A percentile compares a stretch with the other conserved stretches of the same genome.
Evolutionary conservation across 2,888 invertebrate species (phyloP).

Genomic region (Leptinotarsa peninsularis): DNA sequence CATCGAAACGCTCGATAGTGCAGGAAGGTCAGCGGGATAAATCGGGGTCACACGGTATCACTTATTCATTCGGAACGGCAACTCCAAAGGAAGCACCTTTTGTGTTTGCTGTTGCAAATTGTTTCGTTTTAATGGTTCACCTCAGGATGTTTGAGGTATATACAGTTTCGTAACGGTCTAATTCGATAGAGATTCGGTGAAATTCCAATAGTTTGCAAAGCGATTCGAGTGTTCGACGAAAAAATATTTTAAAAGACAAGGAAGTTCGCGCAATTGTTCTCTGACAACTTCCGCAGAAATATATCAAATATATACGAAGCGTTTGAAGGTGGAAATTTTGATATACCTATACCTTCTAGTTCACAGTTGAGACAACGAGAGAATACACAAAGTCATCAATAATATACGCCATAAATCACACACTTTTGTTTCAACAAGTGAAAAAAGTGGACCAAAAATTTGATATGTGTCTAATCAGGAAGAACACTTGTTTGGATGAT

Average conservation of each 20-base stretch:
- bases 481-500: too few species aligned
- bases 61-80: slow-evolving; percentile 38
- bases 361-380: too few species aligned
- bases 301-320: too few species aligned
- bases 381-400: too few species aligned
- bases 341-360: too few species aligned
- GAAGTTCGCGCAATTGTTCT: too few species aligned
- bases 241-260: not conserved
- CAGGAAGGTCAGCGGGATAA: slow-evolving; percentile 26
- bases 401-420: too few species aligned
- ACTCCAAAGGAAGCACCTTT: slow-evolving; percentile 13
- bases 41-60: slow-evolving; percentile 36
- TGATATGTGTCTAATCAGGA: too few species aligned
- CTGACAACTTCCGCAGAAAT: too few species aligned
- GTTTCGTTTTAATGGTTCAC: slow-evolving; percentile 17
- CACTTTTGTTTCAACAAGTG: too few species aligned
- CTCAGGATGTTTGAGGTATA: slow-evolving; percentile 9
- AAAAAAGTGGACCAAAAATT: too few species aligned
- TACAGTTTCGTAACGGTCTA: slow-evolving; percentile 13
- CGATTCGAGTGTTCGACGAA: not conserved
- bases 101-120: slow-evolving; percentile 2
- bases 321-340: too few species aligned
- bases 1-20: slow-evolving; percentile 23
- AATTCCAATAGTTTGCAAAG: not conserved
- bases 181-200: slow-evolving; percentile 5